These are phyloP conservation scores for Prosopocoilus inquinatus DNA, from an alignment of 2,888 invertebrate genomes.

Conservation along the genomic window DNA sequence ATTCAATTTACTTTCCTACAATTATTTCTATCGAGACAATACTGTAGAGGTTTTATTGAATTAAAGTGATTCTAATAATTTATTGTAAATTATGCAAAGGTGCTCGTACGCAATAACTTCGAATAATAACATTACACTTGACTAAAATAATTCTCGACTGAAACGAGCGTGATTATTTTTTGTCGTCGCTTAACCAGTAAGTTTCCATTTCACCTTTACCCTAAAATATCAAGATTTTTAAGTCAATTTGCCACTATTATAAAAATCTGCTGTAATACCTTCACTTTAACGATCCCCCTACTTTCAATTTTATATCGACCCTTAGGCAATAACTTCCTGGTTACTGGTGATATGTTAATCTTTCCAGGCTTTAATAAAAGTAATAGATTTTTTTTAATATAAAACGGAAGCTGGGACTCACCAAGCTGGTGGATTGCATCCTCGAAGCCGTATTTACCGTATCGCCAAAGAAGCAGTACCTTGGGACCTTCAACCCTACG, in stretches of 20 bases:
- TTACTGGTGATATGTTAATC: conserved; percentile 74
- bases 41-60: too few relatives aligned
- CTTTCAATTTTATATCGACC: conserved; percentile 66
- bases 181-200: conserved; percentile 35
- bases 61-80: too few relatives aligned
- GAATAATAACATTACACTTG: too few relatives aligned
- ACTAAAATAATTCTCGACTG: too few relatives aligned
- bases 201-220: conserved; percentile 81
- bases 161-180: too few relatives aligned
- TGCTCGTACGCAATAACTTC: too few relatives aligned
- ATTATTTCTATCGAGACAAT: too few relatives aligned
- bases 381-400: too few relatives aligned
- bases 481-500: conserved; percentile 78
- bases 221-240: conserved; percentile 49
- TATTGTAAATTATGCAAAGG: too few relatives aligned
- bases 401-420: conserved; percentile 36
- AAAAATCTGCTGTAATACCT: conserved; percentile 54
- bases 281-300: conserved; percentile 75
- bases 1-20: too few relatives aligned
- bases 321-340: conserved; percentile 64
- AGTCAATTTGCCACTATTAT: not conserved
- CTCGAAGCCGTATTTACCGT: conserved; percentile 89
- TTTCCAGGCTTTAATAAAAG: conserved; percentile 58
- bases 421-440: conserved; percentile 74
- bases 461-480: conserved; percentile 88